Base-by-base conservation (phyloP, 2,797 vertebrate species). In the Neosilurus mollespiculum region DNA sequence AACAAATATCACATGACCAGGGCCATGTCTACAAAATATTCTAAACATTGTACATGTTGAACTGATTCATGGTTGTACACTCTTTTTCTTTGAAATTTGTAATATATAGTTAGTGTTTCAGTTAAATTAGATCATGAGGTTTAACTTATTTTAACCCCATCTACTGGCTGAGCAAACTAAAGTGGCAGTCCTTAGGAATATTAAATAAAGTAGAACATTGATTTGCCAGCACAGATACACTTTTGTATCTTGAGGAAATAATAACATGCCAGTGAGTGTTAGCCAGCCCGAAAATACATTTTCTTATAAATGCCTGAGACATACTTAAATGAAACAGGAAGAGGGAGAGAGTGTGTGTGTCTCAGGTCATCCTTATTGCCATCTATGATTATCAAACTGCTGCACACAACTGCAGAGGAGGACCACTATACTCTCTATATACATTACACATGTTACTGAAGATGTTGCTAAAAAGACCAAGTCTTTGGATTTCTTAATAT, bases 281-380 rank as follows among this genome's bases (percentile, higher is more conserved):
- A 94, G 94, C 95, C 94, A 94, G 93, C 91, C 94, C 92, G 94
- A 61, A 59, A 96, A 93, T 94, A 92, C 86, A 93, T 95, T 92
- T 93, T 92, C 90, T 81, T 75, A 18, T 89, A 91, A 90, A 91
- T 92, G 91, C 91, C 92, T 93, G 92, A 91, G 91, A 49, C 2
- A 22, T 11, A 26, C 15, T 43, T 11, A n/a, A 49, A 70, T 6
- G 9, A 58, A 75, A 58, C 15, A 24, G 12, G 11, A 0, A 62
- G n/a, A 62, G 61, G n/a, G 7, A 58, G 56, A 20, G 12, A n/a
- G 20, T 51, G n/a, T 24, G 70, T 26, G n/a, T n/a, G 43, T 71
- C 20, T 22, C 51, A 26, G 15, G 73, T 58, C 72, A 59, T 59
- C 11, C 14, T 18, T n/a, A 26, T 12, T 65, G 77, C 15, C 53